Base-by-base conservation (phyloP, 2,888 invertebrate genomes). In the Ptilodon capucinus region DNA sequence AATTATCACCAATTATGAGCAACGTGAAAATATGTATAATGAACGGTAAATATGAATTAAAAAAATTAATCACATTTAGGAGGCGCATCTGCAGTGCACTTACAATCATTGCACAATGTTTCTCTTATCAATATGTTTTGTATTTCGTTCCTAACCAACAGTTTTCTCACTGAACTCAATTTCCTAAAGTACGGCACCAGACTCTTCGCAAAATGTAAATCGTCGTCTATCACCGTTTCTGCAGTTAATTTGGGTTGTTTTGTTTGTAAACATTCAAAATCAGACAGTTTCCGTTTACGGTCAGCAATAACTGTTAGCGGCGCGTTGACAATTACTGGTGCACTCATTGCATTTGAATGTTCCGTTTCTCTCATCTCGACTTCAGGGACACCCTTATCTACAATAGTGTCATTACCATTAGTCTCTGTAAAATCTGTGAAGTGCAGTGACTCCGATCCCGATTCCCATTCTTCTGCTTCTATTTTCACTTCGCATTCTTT, bases 141-240 rank as follows among this genome's bases (percentile, higher is more conserved):
- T 25, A 73, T 70, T 36, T 73, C 74, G 48, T 71, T 73, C 4
- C 73, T 57, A 0, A 73, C 68, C 30, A 73, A 46, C 9, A 73
- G 36, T 21, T 73, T 73, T 36, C 60, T 63, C 0, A 73, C 44
- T 4, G 73, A 74, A 38, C 51, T 68, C 36, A 73, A 41, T 30
- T 54, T 68, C 21, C 49, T 68, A 36, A 73, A 34, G 40, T 51
- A 73, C 1, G 71, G 71, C 0, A 73, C 68, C 38, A 73, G 48
- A 25, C 74, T 70, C 34, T 70, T 69, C 0, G 64, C 60, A 16
- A 73, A 73, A 44, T 62, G 49, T 13, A 70, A 41, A 23, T 72
- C 69, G 34, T 69, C 70, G 8, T 66, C 61, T 19, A 47, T 57
- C 2, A 14, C 32, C 5, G 13, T 8, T 4, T 14, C 32, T 14